phyloP scores from a whole-genome alignment of 2,113 vertebrate species.

The Ahaetulla prasina region DNA sequence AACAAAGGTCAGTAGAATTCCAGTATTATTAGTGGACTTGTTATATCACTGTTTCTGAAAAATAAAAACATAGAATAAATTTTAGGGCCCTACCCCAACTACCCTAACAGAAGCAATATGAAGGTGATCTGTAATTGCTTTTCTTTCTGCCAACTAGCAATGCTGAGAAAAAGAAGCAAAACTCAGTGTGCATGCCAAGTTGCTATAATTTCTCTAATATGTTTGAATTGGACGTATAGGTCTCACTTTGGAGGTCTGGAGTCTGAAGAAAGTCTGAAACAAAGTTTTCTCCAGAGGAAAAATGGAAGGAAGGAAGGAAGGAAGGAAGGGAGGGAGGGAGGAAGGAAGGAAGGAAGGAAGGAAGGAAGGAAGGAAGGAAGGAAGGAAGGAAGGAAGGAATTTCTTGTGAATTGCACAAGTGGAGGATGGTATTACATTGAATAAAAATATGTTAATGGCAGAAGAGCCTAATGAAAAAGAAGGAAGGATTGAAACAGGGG shows the following conservation, averaged over 20 bases:
- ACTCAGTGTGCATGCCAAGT: background rate
- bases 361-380: background rate
- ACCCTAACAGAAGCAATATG: background rate
- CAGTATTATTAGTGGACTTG: slow-evolving; percentile 9
- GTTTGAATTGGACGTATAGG: background rate
- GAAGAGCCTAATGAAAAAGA: background rate
- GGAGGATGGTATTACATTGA: background rate
- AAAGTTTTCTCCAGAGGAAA: background rate
- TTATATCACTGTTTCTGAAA: background rate
- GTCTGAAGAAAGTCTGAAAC: background rate
- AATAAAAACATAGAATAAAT: background rate
- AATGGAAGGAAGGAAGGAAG: background rate
- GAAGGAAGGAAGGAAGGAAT: background rate
- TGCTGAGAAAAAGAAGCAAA: background rate
- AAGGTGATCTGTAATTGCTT: background rate
- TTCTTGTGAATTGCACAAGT: background rate
- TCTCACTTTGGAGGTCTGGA: background rate
- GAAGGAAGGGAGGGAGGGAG: no score
- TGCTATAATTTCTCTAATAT: background rate
- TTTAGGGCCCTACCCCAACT: background rate
- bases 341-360: background rate
- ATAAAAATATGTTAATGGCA: background rate
- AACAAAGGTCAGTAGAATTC: background rate
- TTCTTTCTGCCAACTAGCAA: background rate
- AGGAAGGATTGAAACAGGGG: background rate